phyloP scores from a whole-genome alignment of 2,113 vertebrate genomes.

The Illadopsis cleaveri region DNA sequence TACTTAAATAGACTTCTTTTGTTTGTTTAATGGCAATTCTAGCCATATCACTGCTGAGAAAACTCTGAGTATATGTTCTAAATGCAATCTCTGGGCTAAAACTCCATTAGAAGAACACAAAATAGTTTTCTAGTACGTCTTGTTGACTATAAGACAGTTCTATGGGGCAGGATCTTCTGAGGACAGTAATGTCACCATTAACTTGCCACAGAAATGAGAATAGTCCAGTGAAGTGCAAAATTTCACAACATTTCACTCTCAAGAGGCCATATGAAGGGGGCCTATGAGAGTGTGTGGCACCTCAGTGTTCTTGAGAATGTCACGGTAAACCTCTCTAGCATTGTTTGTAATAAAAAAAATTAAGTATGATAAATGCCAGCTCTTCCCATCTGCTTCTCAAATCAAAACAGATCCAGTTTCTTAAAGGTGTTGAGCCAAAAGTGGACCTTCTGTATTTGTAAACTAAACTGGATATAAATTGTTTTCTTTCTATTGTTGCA shows the following conservation, averaged over 20 bases:
- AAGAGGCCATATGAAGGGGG: not conserved
- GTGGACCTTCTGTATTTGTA: constrained; percentile 27
- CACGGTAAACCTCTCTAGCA: not conserved
- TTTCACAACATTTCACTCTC: not conserved
- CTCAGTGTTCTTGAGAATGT: not conserved
- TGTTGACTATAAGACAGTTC: not conserved
- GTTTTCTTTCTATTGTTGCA: not conserved
- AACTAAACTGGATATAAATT: not conserved
- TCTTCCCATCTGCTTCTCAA: constrained; percentile 51
- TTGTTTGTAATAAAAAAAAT: constrained; percentile 33
- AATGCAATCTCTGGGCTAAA: not conserved
- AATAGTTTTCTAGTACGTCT: not conserved
- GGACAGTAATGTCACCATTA: not conserved
- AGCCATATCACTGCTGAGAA: not conserved
- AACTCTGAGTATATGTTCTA: not conserved
- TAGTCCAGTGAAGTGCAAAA: not conserved
- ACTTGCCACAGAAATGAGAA: not conserved
- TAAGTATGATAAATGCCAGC: constrained; percentile 29
- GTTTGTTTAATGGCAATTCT: not conserved
- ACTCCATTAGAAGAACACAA: not conserved
- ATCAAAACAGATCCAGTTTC: constrained; percentile 15
- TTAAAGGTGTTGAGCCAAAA: constrained; percentile 41
- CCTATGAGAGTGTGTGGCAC: constrained; percentile 6
- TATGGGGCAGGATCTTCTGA: not conserved
- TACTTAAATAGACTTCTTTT: not conserved